Percentiles rank a stretch among this genome's conserved stretches.
Evolutionary conservation across 2,113 vertebrate genomes (phyloP).

Genomic region (Prolemur simus): DNA sequence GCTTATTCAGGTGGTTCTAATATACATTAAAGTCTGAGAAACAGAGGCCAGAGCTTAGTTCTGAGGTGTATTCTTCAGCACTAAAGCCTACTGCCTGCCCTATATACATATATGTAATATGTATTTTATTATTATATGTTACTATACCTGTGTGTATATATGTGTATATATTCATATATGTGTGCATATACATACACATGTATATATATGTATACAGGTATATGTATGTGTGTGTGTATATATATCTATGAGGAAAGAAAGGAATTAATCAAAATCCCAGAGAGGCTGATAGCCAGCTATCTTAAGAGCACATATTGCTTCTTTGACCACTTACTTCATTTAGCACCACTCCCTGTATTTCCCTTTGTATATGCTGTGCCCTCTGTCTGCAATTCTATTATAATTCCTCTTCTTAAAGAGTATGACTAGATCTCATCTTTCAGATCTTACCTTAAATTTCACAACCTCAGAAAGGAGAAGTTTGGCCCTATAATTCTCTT

Average conservation of each 20-base stretch:
- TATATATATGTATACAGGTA: neutral
- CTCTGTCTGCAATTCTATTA: neutral
- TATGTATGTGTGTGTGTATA: neutral
- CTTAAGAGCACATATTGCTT: neutral
- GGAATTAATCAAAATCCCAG: neutral
- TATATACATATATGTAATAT: neutral
- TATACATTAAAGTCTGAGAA: neutral
- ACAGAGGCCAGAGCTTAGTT: neutral
- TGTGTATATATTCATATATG: too few relatives aligned
- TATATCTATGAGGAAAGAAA: neutral
- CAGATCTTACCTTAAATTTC: neutral
- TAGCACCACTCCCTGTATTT: neutral
- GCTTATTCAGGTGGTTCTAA: neutral
- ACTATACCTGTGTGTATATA: too few relatives aligned
- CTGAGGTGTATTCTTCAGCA: neutral
- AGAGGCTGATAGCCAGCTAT: neutral
- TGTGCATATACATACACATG: too few relatives aligned
- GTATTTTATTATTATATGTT: too few relatives aligned
- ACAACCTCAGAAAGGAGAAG: neutral
- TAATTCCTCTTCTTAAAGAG: neutral
- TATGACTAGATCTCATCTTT: neutral
- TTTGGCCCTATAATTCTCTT: neutral
- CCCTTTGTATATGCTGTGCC: neutral
- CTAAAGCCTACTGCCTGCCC: neutral
- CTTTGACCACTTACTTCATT: neutral